These are phyloP conservation scores for Magallana nippona DNA, from an alignment of 2,888 invertebrate species.

Conservation along the genomic window DNA sequence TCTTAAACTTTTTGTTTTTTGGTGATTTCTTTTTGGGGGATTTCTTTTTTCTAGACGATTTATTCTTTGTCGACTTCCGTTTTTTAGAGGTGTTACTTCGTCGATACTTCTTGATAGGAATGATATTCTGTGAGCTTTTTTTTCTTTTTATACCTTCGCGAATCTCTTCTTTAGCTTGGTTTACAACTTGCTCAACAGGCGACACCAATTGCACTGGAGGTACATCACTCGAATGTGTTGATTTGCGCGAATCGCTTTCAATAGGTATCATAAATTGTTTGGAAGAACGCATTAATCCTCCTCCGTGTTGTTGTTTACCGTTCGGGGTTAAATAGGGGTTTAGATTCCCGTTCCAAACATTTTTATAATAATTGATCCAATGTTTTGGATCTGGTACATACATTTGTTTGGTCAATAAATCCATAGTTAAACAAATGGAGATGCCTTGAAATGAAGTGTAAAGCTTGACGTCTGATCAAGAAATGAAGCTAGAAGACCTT, in stretches of 20 bases:
- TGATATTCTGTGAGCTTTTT: neutral
- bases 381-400: constrained; percentile 14
- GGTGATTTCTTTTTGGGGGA: neutral
- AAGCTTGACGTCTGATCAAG: constrained; percentile 37
- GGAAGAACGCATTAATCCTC: neutral
- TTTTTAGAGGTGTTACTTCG: constrained; percentile 33
- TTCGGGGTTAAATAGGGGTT: too few species aligned
- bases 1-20: too few species aligned
- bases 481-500: constrained; percentile 40
- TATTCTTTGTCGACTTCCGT: neutral
- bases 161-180: constrained; percentile 41
- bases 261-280: constrained; percentile 40
- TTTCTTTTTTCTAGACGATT: neutral
- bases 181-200: constrained; percentile 41
- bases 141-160: constrained; percentile 38
- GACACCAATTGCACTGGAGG: constrained; percentile 18
- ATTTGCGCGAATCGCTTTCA: neutral
- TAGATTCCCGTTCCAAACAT: neutral
- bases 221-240: too few species aligned
- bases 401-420: constrained; percentile 10
- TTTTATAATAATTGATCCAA: constrained; percentile 42
- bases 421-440: constrained; percentile 33
- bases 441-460: constrained; percentile 47
- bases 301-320: constrained; percentile 29
- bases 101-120: constrained; percentile 24